phyloP scores from a whole-genome alignment of 2,113 vertebrate genomes.

The Holacanthus passer region DNA sequence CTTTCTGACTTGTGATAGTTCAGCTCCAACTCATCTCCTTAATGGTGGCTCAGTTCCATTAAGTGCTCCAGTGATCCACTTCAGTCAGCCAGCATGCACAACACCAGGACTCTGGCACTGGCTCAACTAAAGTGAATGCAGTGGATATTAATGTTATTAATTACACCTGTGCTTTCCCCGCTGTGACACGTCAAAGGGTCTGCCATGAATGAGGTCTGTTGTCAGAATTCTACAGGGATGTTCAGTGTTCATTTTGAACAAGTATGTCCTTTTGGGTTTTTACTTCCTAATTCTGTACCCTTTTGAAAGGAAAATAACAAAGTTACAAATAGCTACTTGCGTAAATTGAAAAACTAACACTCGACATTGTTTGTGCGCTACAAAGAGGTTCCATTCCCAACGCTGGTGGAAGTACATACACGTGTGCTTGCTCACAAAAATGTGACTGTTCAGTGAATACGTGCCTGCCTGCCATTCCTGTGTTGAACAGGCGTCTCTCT shows the following conservation, averaged over 20 bases:
- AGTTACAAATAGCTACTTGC: neutral
- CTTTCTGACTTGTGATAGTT: conserved; percentile 1
- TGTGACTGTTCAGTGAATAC: neutral
- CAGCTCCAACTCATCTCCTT: conserved; percentile 22
- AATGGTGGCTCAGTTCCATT: conserved; percentile 11
- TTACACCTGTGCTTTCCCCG: conserved; percentile 8
- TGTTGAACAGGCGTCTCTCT: conserved; percentile 15
- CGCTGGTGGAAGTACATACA: neutral
- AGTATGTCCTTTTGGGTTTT: conserved; percentile 30
- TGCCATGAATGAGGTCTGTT: conserved; percentile 7
- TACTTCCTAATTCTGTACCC: neutral
- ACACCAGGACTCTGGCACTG: neutral
- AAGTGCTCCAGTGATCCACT: conserved; percentile 20
- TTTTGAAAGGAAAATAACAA: conserved; percentile 18
- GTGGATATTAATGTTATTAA: conserved; percentile 19
- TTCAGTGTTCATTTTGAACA: neutral
- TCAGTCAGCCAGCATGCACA: neutral
- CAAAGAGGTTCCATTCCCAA: neutral
- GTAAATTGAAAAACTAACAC: neutral
- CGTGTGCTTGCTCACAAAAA: neutral
- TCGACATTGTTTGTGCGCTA: neutral
- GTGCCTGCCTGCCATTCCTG: neutral
- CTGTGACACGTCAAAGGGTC: conserved; percentile 19
- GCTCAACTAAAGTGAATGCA: conserved; percentile 1
- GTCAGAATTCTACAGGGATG: neutral